phyloP scores from a whole-genome alignment of 1,140 invertebrate species.

The Prorops nasuta region DNA sequence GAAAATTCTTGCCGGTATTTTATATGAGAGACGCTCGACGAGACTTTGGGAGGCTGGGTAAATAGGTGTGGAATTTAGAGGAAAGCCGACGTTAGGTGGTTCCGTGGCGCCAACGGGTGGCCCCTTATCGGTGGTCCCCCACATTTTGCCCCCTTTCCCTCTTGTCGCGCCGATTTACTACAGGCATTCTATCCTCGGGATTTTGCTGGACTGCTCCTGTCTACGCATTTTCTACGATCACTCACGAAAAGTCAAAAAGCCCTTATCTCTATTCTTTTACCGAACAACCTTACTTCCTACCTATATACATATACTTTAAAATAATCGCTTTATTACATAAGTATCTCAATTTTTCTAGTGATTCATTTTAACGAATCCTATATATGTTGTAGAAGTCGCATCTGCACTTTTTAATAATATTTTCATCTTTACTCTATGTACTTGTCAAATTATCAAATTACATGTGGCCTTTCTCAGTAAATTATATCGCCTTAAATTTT shows the following conservation, averaged over 20 bases:
- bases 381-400: neutral
- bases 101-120: slow-evolving; percentile 37
- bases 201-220: too few species aligned
- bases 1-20: neutral
- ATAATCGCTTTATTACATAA: neutral
- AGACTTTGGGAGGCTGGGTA: neutral
- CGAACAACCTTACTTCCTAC: neutral
- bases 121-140: slow-evolving; percentile 30
- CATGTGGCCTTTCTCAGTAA: neutral
- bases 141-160: neutral
- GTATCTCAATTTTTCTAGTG: neutral
- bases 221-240: too few species aligned
- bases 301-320: neutral
- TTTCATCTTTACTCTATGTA: neutral
- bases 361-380: neutral
- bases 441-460: neutral
- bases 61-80: slow-evolving; percentile 21
- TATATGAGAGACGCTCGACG: neutral
- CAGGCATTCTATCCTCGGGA: too few species aligned
- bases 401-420: too few species aligned
- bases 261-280: neutral
- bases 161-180: too few species aligned
- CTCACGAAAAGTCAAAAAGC: too few species aligned
- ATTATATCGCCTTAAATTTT: too few species aligned
- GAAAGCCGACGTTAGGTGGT: slow-evolving; percentile 19